These are phyloP conservation scores for Pegea sp. DNA, from an alignment of 23 tunicate species.

Conservation along the genomic window DNA sequence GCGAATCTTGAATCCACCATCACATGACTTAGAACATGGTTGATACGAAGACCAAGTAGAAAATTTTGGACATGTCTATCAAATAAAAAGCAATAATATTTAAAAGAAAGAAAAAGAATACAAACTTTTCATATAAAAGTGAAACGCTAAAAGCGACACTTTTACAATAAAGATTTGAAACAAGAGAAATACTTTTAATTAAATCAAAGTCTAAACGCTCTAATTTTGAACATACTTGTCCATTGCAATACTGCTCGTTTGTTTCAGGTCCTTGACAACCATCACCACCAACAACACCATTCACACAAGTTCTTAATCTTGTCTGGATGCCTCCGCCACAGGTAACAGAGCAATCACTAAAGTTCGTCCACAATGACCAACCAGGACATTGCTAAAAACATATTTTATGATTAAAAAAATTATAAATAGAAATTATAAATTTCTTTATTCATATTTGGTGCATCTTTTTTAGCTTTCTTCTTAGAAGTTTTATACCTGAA, in stretches of 20 bases:
- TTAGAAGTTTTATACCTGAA: no score
- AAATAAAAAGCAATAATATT: not conserved
- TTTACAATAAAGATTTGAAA: slow-evolving; percentile 1
- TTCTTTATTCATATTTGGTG: no score
- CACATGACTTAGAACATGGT: not conserved
- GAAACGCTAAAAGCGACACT: no score
- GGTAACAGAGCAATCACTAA: slow-evolving; percentile 6
- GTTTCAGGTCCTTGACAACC: slow-evolving; percentile 25
- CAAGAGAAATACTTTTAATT: not conserved
- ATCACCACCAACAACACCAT: slow-evolving; percentile 14
- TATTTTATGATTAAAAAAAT: not conserved
- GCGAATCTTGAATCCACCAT: not conserved
- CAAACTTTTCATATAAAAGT: no score
- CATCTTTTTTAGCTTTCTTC: no score
- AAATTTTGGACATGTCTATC: not conserved
- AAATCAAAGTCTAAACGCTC: not conserved
- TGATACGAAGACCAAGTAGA: not conserved
- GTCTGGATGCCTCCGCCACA: slow-evolving; percentile 38
- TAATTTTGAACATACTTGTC: slow-evolving; percentile 9
- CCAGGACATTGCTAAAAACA: slow-evolving; percentile 8
- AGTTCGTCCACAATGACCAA: slow-evolving; percentile 21
- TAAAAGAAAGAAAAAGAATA: not conserved
- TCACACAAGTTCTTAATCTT: slow-evolving; percentile 11
- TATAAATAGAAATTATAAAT: no score
- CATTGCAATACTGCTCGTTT: slow-evolving; percentile 29